These are phyloP conservation scores for Dryobotodes eremita DNA, from an alignment of 2,888 invertebrate species.

Conservation along the genomic window DNA sequence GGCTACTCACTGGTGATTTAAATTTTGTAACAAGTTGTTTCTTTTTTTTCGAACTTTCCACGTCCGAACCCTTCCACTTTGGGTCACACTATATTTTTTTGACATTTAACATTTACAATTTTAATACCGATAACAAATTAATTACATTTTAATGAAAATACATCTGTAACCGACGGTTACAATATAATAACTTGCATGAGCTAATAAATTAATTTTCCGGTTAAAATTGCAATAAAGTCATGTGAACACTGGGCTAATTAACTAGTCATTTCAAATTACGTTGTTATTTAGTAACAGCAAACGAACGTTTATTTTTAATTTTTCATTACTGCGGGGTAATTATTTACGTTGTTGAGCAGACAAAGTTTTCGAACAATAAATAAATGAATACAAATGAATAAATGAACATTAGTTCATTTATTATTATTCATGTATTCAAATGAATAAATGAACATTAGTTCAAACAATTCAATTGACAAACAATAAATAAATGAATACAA, in stretches of 20 bases:
- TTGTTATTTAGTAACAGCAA: background rate
- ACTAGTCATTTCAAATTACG: slow-evolving; percentile 2
- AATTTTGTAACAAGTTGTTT: background rate
- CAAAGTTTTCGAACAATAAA: no score
- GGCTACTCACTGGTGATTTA: background rate
- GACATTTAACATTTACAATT: no score
- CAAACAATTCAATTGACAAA: no score
- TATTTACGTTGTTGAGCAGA: no score
- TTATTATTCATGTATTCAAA: no score
- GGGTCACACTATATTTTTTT: background rate
- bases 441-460: no score
- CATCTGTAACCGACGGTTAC: no score
- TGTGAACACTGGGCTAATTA: slow-evolving; percentile 24
- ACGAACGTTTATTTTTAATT: background rate
- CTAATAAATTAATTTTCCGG: background rate
- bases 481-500: no score
- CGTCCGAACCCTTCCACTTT: no score
- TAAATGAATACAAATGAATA: no score
- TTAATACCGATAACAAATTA: background rate
- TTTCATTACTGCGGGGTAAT: background rate
- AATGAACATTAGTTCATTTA: no score
- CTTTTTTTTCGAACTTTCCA: background rate
- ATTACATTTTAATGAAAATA: slow-evolving; percentile 24
- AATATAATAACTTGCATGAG: slow-evolving; percentile 16
- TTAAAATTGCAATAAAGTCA: slow-evolving; percentile 28